phyloP scores from a whole-genome alignment of 2,888 invertebrate species.

The Heliconius aoede region DNA sequence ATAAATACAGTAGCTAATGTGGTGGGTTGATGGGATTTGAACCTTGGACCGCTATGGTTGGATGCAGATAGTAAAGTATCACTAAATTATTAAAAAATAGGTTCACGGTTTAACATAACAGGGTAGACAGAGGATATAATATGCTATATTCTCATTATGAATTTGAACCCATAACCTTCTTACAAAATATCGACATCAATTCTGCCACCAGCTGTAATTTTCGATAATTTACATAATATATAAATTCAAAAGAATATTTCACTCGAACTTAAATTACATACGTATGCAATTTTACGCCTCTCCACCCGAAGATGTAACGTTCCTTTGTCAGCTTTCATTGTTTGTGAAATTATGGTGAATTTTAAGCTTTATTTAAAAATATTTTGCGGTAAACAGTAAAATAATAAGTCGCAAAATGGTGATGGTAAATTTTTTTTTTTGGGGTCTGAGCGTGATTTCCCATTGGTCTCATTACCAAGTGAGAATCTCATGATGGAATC shows the following conservation, averaged over 20 bases:
- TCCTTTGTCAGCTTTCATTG: slow-evolving; percentile 20
- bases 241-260: slow-evolving; percentile 12
- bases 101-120: neutral
- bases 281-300: slow-evolving; percentile 15
- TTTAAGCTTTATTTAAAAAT: slow-evolving; percentile 2
- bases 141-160: too few relatives aligned
- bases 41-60: neutral
- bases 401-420: too few relatives aligned
- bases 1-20: slow-evolving; percentile 18
- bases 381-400: too few relatives aligned
- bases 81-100: neutral
- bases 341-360: neutral
- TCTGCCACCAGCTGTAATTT: neutral
- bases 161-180: neutral
- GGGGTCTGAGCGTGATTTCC: too few relatives aligned
- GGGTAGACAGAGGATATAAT: too few relatives aligned
- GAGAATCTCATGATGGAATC: too few relatives aligned
- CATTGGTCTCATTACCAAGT: too few relatives aligned
- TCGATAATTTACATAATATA: neutral
- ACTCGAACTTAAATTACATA: slow-evolving; percentile 10
- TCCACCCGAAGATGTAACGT: neutral
- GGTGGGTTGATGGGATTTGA: slow-evolving; percentile 1
- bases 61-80: neutral
- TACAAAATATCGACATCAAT: neutral
- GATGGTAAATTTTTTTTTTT: too few relatives aligned